Percentiles rank a stretch among this genome's conserved stretches.
phyloP scores from a whole-genome alignment of 2,797 vertebrate genomes.

The Meda fulgida region DNA sequence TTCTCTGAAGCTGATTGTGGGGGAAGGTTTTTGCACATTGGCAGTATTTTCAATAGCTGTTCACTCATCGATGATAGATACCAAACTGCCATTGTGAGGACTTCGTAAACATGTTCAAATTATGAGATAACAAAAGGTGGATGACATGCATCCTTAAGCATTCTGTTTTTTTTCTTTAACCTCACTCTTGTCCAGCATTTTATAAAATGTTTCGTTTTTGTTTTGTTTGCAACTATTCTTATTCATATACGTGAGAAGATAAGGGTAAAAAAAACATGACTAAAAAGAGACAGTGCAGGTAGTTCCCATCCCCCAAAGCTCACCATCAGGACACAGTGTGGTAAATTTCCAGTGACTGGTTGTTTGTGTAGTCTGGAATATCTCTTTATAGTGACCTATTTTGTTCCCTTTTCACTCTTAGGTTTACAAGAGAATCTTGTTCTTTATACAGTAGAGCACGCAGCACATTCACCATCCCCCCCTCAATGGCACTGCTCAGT shows the following conservation, averaged over 20 bases:
- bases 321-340: not conserved
- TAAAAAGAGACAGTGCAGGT: constrained; percentile 3
- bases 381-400: constrained; percentile 73
- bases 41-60: constrained; percentile 13
- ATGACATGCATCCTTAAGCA: not conserved
- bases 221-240: constrained; percentile 2
- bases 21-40: constrained; percentile 20
- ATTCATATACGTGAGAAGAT: not conserved
- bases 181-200: not conserved
- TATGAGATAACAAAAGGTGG: not conserved
- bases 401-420: constrained; percentile 46
- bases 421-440: constrained; percentile 17
- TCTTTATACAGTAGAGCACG: constrained; percentile 5
- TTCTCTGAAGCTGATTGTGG: constrained; percentile 22
- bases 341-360: constrained; percentile 12
- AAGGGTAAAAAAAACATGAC: not conserved
- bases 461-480: constrained; percentile 22
- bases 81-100: not conserved
- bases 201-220: not conserved
- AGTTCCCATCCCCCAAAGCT: not conserved
- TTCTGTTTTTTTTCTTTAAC: not conserved
- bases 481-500: not conserved
- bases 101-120: constrained; percentile 1
- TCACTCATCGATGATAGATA: not conserved
- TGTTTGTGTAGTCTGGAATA: constrained; percentile 43